These are phyloP conservation scores for Thecophora atra DNA, from an alignment of 2,888 invertebrate genomes.

Conservation along the genomic window DNA sequence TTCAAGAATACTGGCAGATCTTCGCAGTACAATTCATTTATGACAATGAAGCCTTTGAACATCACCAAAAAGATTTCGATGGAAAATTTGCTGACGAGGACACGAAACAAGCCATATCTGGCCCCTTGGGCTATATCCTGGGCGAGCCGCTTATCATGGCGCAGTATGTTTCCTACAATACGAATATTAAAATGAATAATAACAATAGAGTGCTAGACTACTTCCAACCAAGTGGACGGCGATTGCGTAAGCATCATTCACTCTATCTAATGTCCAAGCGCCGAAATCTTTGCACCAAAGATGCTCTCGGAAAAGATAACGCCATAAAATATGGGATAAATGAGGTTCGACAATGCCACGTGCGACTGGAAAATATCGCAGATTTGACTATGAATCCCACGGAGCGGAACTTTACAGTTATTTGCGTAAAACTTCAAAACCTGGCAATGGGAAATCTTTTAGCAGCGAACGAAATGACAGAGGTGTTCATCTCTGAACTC, in stretches of 20 bases:
- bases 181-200: slow-evolving; percentile 42
- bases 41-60: neutral
- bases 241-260: slow-evolving; percentile 41
- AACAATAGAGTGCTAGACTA: slow-evolving; percentile 51
- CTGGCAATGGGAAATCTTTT: slow-evolving; percentile 48
- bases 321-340: slow-evolving; percentile 58
- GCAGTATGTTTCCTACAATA: slow-evolving; percentile 49
- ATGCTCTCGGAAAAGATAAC: slow-evolving; percentile 10
- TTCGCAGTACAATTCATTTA: slow-evolving; percentile 13
- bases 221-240: slow-evolving; percentile 48
- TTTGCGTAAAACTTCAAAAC: slow-evolving; percentile 56
- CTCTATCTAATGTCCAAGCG: slow-evolving; percentile 45
- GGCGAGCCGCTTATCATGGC: slow-evolving; percentile 57
- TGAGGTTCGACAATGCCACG: slow-evolving; percentile 52
- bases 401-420: slow-evolving; percentile 55
- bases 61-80: too few relatives aligned
- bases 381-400: slow-evolving; percentile 33
- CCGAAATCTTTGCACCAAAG: slow-evolving; percentile 42
- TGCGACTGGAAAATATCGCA: slow-evolving; percentile 47
- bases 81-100: neutral
- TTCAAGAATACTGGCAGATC: slow-evolving; percentile 9
- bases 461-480: slow-evolving; percentile 40
- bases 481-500: slow-evolving; percentile 55
- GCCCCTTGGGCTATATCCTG: slow-evolving; percentile 58
- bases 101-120: slow-evolving; percentile 47